These are phyloP conservation scores for Mesochorus sp. DNA, from an alignment of 2,888 invertebrate species.

Conservation along the genomic window DNA sequence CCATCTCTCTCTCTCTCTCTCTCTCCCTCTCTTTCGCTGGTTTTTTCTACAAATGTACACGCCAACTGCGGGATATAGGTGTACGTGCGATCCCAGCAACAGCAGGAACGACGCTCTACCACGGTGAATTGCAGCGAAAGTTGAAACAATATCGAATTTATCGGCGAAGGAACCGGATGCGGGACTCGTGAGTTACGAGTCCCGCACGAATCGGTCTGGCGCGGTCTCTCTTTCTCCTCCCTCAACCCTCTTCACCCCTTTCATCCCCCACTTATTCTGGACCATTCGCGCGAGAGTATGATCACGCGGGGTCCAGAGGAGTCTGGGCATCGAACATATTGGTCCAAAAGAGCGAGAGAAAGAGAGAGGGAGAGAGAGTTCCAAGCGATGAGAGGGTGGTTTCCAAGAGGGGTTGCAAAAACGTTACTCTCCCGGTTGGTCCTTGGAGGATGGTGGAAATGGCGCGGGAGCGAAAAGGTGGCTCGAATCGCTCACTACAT, in stretches of 20 bases:
- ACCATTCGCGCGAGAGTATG: constrained; percentile 41
- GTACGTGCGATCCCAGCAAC: constrained; percentile 48
- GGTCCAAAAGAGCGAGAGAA: too few species aligned
- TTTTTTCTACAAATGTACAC: neutral
- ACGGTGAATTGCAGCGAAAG: constrained; percentile 77
- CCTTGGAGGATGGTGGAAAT: constrained; percentile 61
- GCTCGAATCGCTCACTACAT: constrained; percentile 50
- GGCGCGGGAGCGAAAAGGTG: constrained; percentile 64
- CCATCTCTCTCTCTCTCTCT: neutral
- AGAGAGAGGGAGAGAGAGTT: constrained; percentile 12
- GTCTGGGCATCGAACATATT: too few species aligned
- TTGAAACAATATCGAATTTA: constrained; percentile 82
- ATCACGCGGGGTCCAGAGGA: too few species aligned
- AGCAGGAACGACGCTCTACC: constrained; percentile 29
- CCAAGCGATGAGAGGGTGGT: neutral
- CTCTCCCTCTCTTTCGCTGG: neutral
- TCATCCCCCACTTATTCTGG: neutral
- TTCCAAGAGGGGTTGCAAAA: constrained; percentile 5
- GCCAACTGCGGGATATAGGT: constrained; percentile 26
- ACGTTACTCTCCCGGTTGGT: constrained; percentile 65
- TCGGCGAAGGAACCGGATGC: constrained; percentile 72
- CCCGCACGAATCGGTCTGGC: constrained; percentile 29
- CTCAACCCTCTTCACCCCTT: neutral
- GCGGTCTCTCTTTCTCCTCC: constrained; percentile 10
- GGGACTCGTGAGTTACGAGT: constrained; percentile 68